phyloP scores from a whole-genome alignment of 2,797 vertebrate species.

The Pipistrellus nathusii region DNA sequence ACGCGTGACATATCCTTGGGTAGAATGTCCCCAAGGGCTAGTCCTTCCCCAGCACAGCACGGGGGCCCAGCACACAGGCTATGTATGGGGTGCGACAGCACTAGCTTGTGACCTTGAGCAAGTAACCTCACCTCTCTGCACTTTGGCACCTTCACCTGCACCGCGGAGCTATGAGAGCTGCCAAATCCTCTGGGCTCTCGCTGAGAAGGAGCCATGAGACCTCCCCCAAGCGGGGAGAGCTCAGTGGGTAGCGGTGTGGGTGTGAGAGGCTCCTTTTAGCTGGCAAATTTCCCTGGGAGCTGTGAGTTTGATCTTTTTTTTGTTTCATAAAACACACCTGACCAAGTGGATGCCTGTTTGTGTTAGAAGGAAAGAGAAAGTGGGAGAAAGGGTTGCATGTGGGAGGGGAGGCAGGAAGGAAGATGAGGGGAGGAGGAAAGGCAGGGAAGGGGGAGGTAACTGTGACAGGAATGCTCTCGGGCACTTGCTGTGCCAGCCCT shows the following conservation, averaged over 20 bases:
- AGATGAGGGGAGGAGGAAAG: not conserved
- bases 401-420: not conserved
- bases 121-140: not conserved
- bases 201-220: no score
- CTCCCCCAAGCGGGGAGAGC: not conserved
- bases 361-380: not conserved
- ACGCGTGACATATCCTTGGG: not conserved
- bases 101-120: not conserved
- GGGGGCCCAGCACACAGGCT: not conserved
- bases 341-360: not conserved
- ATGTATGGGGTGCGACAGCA: not conserved
- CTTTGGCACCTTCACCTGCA: not conserved
- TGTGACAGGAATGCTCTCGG: not conserved
- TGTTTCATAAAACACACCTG: slow-evolving; percentile 49
- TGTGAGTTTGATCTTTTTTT: no score
- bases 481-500: not conserved
- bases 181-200: not conserved
- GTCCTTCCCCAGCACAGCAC: not conserved
- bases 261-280: not conserved
- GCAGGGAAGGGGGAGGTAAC: not conserved
- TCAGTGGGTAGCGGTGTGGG: not conserved
- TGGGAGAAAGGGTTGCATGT: no score
- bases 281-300: not conserved
- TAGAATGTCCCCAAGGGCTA: not conserved
- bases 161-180: rapidly evolving